Base-by-base conservation (phyloP, 37 sponge, comb jelly and placozoan species). In the Axinella damicornis region DNA sequence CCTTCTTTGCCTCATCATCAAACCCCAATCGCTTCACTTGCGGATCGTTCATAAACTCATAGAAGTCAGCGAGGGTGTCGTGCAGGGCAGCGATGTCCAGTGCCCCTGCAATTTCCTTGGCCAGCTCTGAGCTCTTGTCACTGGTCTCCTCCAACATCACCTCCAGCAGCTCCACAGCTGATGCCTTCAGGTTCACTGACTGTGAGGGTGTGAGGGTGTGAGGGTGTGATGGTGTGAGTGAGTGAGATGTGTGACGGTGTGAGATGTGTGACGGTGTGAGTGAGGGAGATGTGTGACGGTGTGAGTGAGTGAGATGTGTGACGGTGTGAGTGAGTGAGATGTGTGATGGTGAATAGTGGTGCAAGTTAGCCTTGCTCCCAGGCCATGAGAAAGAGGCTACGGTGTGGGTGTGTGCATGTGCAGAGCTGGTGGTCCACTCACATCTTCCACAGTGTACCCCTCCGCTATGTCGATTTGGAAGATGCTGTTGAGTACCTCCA, bases 111-210 rank as follows among this genome's bases (percentile, higher is more conserved):
- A 85, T 46, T 53, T 74, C 81, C 21, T 62, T 5, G 38, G 63
- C 84, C n/a, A 91, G 77, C 21, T 68, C 38, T 36, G 35, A 57
- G 24, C 77, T 81, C 46, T 74, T 27, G 15, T 58, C 13, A 57
- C 69, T 71, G 38, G 86, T 91, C 53, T 85, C 86, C 58, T 91
- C 91, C 46, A 80, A 46, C 86, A 91, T 85, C 18, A 62, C 87
- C 70, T 91, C 82, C 53, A 91, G 52, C 30, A 91, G 69, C 30
- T 85, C 86, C 0, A 91, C 62, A 19, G 86, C 86, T 32, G 87
- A 75, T 20, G 61, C 91, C 24, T 86, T 85, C 58, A 82, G n/a
- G 11, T 71, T 34, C 0, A 82, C 46, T 2, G 38, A 19, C 71
- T 71, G 28, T 20, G 21, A 4, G 33, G 1, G 46, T 20, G 21